These are phyloP conservation scores for Cyanistes caeruleus DNA, from an alignment of 2,113 vertebrate species.

Conservation along the genomic window DNA sequence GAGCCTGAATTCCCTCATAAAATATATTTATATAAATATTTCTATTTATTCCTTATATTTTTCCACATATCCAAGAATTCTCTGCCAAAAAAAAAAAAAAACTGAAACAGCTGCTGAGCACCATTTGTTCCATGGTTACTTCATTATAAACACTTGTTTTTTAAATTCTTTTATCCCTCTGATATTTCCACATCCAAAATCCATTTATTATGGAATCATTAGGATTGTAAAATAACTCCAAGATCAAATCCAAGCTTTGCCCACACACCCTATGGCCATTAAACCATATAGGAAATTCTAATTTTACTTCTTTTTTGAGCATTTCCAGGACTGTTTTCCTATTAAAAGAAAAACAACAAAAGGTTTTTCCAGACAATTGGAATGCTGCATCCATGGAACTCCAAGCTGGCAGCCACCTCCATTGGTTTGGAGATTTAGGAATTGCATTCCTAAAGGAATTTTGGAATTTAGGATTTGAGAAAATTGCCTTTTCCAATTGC, in stretches of 20 bases:
- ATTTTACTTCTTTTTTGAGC: neutral
- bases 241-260: neutral
- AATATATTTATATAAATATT: neutral
- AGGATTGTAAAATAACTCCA: neutral
- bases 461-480: neutral
- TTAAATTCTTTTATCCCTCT: neutral
- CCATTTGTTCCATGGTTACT: rapidly evolving
- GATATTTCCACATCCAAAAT: neutral
- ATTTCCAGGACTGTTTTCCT: neutral
- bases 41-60: neutral
- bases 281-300: neutral
- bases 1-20: neutral
- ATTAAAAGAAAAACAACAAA: neutral
- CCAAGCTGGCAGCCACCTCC: neutral
- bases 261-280: neutral
- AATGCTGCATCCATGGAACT: neutral
- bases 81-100: neutral
- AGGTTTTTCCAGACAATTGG: neutral
- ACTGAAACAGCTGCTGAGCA: neutral
- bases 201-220: neutral
- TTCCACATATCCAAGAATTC: neutral
- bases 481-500: neutral
- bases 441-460: neutral
- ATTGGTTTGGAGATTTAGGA: neutral
- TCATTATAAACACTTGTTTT: too few relatives aligned